These are phyloP conservation scores for Aphidius gifuensis DNA, from an alignment of 1,140 invertebrate species.

Conservation along the genomic window DNA sequence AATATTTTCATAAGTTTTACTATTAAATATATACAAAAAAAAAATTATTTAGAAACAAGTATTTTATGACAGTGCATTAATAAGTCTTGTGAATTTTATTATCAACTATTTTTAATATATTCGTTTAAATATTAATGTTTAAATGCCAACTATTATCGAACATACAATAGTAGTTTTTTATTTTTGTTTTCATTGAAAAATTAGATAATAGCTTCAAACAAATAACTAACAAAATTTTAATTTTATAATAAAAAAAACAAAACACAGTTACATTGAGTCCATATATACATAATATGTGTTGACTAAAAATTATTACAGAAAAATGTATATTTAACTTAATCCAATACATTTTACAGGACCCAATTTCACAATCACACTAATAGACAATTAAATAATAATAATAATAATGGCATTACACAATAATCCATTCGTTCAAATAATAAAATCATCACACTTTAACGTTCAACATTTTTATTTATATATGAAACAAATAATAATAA, in stretches of 20 bases:
- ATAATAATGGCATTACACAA: background rate
- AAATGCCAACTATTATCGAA: no score
- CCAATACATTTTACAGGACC: background rate
- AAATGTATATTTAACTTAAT: background rate
- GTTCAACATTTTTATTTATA: no score
- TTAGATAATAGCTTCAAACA: background rate
- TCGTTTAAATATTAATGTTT: no score
- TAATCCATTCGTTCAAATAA: constrained; percentile 6
- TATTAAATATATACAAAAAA: no score
- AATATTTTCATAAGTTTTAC: no score
- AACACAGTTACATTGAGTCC: background rate
- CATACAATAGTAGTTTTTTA: no score
- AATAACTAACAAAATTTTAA: background rate
- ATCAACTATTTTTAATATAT: no score
- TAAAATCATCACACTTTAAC: constrained; percentile 9
- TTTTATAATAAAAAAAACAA: background rate
- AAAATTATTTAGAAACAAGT: no score
- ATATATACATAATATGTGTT: background rate
- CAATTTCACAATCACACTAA: constrained; percentile 6
- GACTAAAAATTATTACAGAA: constrained; percentile 10
- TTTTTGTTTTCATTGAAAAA: background rate
- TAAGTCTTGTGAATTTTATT: no score
- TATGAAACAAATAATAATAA: background rate
- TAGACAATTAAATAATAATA: constrained; percentile 2
- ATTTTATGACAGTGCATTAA: no score